These are phyloP conservation scores for Netelia fuscicornis DNA, from an alignment of 2,888 invertebrate genomes.

Conservation along the genomic window DNA sequence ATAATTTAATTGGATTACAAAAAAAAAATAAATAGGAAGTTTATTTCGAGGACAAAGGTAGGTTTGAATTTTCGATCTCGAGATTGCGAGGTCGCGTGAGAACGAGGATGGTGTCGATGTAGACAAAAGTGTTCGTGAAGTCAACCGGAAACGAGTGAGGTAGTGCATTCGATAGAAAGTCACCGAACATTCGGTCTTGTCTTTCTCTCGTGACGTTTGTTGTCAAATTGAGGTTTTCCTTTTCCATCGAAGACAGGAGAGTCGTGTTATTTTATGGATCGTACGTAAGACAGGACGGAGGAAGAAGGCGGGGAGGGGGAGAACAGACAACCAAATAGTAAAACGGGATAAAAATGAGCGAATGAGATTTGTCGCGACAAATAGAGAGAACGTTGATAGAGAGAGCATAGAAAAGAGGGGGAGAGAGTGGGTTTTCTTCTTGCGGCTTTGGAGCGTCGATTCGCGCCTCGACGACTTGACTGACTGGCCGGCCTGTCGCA, in stretches of 20 bases:
- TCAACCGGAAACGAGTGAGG: constrained; percentile 15
- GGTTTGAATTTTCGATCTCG: no score
- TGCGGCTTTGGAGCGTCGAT: constrained; percentile 68
- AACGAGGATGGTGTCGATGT: background rate
- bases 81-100: background rate
- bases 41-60: no score
- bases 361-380: constrained; percentile 14
- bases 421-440: constrained; percentile 57
- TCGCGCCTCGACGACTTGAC: constrained; percentile 69
- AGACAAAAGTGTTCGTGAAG: constrained; percentile 11
- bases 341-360: background rate
- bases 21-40: no score
- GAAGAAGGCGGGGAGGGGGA: constrained; percentile 8
- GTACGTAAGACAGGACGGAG: background rate
- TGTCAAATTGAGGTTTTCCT: background rate
- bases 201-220: background rate
- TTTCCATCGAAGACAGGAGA: background rate
- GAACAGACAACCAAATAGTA: constrained; percentile 1
- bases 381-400: constrained; percentile 24
- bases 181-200: background rate
- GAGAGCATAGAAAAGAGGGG: constrained; percentile 9
- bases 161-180: constrained; percentile 19
- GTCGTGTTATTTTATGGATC: background rate
- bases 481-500: constrained; percentile 67
- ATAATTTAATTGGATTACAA: no score